These are phyloP conservation scores for Corapipo altera DNA, from an alignment of 2,113 vertebrate genomes.

Conservation along the genomic window DNA sequence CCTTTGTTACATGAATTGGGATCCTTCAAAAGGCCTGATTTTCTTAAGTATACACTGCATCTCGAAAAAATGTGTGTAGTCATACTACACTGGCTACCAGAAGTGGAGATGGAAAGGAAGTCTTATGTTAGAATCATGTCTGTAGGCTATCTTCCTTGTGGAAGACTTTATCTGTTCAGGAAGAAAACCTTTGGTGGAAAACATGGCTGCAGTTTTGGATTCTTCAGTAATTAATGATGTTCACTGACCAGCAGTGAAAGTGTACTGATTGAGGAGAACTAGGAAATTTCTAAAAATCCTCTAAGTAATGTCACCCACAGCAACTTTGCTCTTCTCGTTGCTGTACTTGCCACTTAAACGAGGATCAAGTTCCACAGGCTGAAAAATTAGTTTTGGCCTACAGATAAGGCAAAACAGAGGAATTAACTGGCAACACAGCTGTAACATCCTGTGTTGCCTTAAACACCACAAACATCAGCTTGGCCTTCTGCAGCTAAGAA, in stretches of 20 bases:
- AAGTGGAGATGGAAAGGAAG: neutral
- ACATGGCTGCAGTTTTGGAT: neutral
- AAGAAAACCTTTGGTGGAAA: neutral
- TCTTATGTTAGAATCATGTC: neutral
- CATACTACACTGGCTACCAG: neutral
- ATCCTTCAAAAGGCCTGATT: neutral
- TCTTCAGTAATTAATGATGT: neutral
- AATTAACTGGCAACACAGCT: neutral
- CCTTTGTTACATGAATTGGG: neutral
- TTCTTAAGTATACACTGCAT: neutral
- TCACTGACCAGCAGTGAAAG: neutral
- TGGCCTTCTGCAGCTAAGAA: neutral
- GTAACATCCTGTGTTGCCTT: neutral
- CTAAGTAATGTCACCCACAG: neutral
- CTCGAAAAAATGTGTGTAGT: neutral
- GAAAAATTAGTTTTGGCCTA: neutral
- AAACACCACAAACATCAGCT: neutral
- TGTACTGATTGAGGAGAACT: neutral
- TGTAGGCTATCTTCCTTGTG: neutral
- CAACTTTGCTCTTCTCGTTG: neutral
- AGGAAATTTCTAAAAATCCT: neutral
- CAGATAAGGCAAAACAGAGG: neutral
- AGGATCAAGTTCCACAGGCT: neutral
- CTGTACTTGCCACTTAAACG: neutral
- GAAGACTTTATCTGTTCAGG: neutral